phyloP scores from a whole-genome alignment of 2,888 invertebrate species.

The Clitarchus hookeri region DNA sequence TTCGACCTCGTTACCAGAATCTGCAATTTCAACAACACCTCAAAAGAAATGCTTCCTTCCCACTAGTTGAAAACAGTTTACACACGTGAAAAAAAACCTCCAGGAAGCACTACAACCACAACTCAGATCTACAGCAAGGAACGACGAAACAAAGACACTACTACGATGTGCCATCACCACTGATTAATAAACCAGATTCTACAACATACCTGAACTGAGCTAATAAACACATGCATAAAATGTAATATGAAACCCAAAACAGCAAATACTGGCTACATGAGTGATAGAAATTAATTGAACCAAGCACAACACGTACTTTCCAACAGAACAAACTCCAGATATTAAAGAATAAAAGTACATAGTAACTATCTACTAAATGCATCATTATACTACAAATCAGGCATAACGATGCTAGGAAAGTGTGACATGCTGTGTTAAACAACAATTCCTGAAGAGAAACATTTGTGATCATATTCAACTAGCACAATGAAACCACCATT shows the following conservation, averaged over 20 bases:
- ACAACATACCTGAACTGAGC: neutral
- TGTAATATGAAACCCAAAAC: neutral
- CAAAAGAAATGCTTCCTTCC: neutral
- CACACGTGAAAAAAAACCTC: neutral
- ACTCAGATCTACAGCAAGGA: neutral
- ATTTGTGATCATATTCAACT: too few relatives aligned
- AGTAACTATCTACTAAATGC: too few relatives aligned
- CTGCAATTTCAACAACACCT: slow-evolving; percentile 30
- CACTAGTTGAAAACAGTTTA: neutral
- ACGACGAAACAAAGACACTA: neutral
- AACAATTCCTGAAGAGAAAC: too few relatives aligned
- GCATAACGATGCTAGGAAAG: too few relatives aligned
- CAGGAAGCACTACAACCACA: neutral
- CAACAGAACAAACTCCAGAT: too few relatives aligned
- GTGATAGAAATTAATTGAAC: neutral
- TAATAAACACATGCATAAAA: neutral
- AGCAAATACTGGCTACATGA: neutral
- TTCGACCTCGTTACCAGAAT: slow-evolving; percentile 45
- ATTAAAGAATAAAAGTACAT: too few relatives aligned
- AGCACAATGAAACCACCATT: too few relatives aligned
- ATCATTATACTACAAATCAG: too few relatives aligned
- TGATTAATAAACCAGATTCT: neutral
- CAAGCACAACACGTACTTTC: neutral
- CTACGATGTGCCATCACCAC: neutral
- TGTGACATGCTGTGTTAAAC: too few relatives aligned